Base-by-base conservation (phyloP, 2,113 vertebrate genomes). In the Abramis brama region DNA sequence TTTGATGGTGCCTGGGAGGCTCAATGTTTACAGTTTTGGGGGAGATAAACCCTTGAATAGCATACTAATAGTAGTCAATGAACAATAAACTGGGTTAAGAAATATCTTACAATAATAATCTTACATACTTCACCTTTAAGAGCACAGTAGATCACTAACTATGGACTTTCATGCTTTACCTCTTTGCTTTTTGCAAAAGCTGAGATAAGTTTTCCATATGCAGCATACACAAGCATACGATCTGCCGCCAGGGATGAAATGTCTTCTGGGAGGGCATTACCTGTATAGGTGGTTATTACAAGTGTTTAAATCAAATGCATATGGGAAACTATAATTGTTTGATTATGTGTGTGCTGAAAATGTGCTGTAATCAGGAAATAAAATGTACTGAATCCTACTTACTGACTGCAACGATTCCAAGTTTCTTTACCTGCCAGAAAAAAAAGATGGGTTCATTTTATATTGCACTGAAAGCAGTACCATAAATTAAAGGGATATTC, bases 351-450 rank as follows among this genome's bases (percentile, higher is more conserved):
- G 25, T 74, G 11, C 15, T n/a, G 0, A 45, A 86, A 84, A 60
- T 21, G n/a, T 5, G 25, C 21, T 27, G 23, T 78, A 23, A 66
- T 21, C 13, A 12, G 6, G 30, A 47, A 79, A 64, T 25, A 36
- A 36, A 25, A 86, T 86, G 13, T 19, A 27, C 2, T 2, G 19
- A 33, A 19, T 50, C 89, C 33, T 55, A 99, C 98, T 99, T 95
- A 99, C 98, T 99, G 93, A 99, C 95, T 74, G 98, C 94, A 6
- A 98, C 96, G 79, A 99, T 96, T 74, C 97, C 97, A 91, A 99
- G 95, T 64, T 93, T 96, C 90, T 97, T 97, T 55, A 99, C 97
- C 98, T 99, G 93, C 52, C 91, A 76, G 70, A 91, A 88, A 88
- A 62, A 27, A 0, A 47, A 83, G 75, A 62, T 6, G 12, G 13